These are phyloP conservation scores for Pachyseris speciosa DNA, from an alignment of 64 coral and sea anemone species.

Conservation along the genomic window DNA sequence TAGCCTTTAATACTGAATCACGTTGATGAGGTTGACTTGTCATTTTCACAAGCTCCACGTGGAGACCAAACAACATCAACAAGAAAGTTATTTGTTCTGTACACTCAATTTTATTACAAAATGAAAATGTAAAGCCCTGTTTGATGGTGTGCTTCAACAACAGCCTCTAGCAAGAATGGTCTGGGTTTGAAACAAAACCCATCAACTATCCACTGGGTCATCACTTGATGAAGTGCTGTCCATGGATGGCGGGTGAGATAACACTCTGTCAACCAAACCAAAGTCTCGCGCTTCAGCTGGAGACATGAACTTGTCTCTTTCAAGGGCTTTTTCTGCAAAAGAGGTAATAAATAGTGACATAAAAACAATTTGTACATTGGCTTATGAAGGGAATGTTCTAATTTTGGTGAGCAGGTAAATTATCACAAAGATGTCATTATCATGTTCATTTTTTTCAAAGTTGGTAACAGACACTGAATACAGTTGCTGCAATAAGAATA, in stretches of 20 bases:
- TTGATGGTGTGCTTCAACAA: neutral
- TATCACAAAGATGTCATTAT: no score
- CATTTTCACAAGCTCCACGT: no score
- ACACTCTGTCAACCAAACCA: constrained; percentile 95
- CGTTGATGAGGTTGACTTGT: no score
- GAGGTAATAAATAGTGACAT: neutral
- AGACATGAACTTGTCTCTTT: constrained; percentile 98
- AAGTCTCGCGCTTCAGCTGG: constrained; percentile 95
- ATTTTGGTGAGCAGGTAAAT: no score
- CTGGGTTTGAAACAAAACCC: no score
- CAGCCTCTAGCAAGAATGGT: neutral
- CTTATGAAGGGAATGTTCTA: no score
- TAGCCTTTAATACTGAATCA: neutral
- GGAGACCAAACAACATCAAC: no score
- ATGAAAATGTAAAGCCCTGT: neutral
- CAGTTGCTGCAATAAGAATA: no score
- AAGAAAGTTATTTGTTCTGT: no score
- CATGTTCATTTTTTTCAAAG: no score
- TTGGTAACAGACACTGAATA: no score
- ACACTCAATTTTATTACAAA: neutral
- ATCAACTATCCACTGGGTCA: neutral
- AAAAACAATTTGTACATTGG: no score
- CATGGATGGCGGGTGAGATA: constrained; percentile 78
- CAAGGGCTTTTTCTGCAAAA: constrained; percentile 87
- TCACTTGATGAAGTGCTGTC: neutral